These are phyloP conservation scores for Lordiphosa clarofinis DNA, from an alignment of 1,140 invertebrate genomes.

Conservation along the genomic window DNA sequence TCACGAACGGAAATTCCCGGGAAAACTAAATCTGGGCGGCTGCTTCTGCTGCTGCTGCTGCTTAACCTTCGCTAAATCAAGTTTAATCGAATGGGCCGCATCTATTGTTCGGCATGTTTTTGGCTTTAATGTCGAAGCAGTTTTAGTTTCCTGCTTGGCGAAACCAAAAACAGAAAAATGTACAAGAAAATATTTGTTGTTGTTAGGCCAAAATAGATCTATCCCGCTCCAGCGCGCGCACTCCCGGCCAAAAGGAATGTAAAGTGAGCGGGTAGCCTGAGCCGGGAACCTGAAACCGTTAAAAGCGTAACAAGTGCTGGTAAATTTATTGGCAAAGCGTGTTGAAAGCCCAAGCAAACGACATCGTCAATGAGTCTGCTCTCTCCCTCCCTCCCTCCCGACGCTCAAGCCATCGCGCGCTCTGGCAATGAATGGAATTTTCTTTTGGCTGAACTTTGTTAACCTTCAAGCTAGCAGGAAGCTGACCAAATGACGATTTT, in stretches of 20 bases:
- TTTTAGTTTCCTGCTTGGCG: constrained; percentile 67
- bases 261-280: constrained; percentile 58
- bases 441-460: constrained; percentile 59
- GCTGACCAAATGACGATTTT: constrained; percentile 53
- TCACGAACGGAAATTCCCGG: constrained; percentile 73
- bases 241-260: constrained; percentile 62
- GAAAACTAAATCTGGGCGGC: constrained; percentile 54
- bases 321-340: constrained; percentile 74
- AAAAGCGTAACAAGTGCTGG: constrained; percentile 74
- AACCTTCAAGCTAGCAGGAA: constrained; percentile 67
- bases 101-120: constrained; percentile 59
- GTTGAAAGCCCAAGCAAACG: constrained; percentile 64
- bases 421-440: constrained; percentile 69
- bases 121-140: constrained; percentile 65
- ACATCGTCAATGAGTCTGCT: constrained; percentile 61
- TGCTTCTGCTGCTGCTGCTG: constrained; percentile 66
- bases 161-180: constrained; percentile 39
- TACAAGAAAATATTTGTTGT: constrained; percentile 74
- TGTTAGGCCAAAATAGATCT: constrained; percentile 75
- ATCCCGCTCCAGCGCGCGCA: constrained; percentile 13
- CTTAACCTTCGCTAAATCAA: constrained; percentile 73
- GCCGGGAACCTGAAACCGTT: constrained; percentile 46
- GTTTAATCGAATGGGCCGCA: constrained; percentile 68
- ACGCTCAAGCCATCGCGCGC: constrained; percentile 18
- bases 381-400: constrained; percentile 7